Evolutionary conservation across 2,797 vertebrate species (phyloP).

Genomic region (Lepus townsendii): DNA sequence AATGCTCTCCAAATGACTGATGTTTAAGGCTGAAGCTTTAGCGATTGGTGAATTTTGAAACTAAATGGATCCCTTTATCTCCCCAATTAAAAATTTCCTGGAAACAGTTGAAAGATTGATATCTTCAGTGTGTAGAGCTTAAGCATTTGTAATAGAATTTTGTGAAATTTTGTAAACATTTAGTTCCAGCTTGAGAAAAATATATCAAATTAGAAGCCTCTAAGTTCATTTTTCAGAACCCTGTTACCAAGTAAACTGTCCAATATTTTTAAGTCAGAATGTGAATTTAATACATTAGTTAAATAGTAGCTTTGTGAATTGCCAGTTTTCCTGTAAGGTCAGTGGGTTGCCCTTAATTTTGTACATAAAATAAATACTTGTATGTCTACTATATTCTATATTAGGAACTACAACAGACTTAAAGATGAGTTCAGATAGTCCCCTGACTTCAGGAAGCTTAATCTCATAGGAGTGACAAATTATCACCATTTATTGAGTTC

Average conservation of each 20-base stretch:
- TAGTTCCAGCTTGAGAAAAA: conserved; percentile 47
- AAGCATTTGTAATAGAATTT: conserved; percentile 30
- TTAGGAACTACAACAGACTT: neutral
- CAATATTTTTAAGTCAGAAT: conserved; percentile 45
- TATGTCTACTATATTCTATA: neutral
- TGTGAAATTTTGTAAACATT: conserved; percentile 51
- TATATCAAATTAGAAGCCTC: conserved; percentile 40
- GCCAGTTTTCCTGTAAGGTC: conserved; percentile 17
- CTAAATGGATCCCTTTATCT: neutral
- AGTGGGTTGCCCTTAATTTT: conserved; percentile 50
- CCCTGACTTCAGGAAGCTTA: neutral
- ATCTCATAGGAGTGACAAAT: neutral
- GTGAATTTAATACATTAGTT: conserved; percentile 29
- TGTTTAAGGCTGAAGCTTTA: conserved; percentile 9
- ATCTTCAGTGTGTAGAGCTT: conserved; percentile 47
- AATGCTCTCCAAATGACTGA: conserved; percentile 65
- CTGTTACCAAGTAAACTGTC: conserved; percentile 50
- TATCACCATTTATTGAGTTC: neutral
- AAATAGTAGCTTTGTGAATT: conserved; percentile 43
- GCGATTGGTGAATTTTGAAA: conserved; percentile 58
- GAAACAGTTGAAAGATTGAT: conserved; percentile 37
- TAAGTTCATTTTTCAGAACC: conserved; percentile 32
- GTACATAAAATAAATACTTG: conserved; percentile 6
- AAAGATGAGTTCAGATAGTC: conserved; percentile 34
- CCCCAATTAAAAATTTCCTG: conserved; percentile 35